Evolutionary conservation across 2,797 vertebrate genomes (phyloP), one percentile per base, ranked within the genome.

Genomic region (Esox masquinongy): DNA sequence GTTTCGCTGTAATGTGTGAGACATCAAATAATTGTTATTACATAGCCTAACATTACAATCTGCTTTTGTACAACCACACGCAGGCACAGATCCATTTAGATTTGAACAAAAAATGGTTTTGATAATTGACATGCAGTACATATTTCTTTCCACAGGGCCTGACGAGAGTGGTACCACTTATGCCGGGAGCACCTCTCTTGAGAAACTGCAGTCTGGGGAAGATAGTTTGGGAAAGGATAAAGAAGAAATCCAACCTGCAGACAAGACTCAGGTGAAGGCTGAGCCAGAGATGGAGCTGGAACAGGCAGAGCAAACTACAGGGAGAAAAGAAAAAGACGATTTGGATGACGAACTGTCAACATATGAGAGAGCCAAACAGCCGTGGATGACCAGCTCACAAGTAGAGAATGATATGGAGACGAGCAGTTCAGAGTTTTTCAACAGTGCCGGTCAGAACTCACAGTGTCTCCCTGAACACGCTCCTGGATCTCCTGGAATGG

Each of bases 201-300:
- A 89, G 12, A 68, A 68, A 56, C 70, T 36, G 22, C 51, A 56
- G 51, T 29, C 51, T 50, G 19, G 5, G 29, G 71, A 76, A 0
- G 26, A 47, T 19, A 53, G 16, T 3, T 0, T 8, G 0, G 64
- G 77, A 1, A 49, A 73, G 29, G 73, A 79, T 77, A 74, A 64
- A 0, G 69, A 0, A 24, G 34, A 26, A 22, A 61, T 9, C 5
- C n/a, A 56, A 36, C 51, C 86, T 3, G 0, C 15, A 15, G 49
- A 83, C 14, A 86, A 84, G 19, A 73, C 83, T 39, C 72, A 77
- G 76, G 85, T 90, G 34, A 92, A 93, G 79, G 19, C 75, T 22
- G 91, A 92, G 77, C 83, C 81, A 0, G 56, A 31, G 56, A 86
- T 83, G 19, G 24, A 51, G 26, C 19, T 0, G 36, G 77, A 70